These are phyloP conservation scores for Phalacrocorax pelagicus DNA, from an alignment of 2,113 vertebrate genomes.

Conservation along the genomic window DNA sequence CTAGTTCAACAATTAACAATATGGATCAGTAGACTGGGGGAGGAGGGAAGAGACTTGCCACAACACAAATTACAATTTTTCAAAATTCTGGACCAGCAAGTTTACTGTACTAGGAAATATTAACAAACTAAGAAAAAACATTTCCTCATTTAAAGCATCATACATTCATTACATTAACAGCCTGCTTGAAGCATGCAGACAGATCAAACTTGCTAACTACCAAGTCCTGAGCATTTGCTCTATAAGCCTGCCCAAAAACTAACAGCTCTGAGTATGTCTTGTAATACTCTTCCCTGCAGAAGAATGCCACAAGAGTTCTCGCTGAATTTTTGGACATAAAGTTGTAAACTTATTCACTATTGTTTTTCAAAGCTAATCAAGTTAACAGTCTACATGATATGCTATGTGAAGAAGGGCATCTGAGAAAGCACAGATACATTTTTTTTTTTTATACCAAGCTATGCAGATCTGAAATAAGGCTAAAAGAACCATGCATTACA, in stretches of 20 bases:
- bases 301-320: not conserved
- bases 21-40: not conserved
- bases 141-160: not conserved
- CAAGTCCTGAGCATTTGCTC: not conserved
- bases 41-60: not conserved
- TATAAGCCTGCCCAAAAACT: not conserved
- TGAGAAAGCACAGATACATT: not conserved
- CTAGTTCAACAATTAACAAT: not conserved
- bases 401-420: not conserved
- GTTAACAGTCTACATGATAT: not conserved
- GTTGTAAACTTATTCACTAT: not conserved
- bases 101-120: not conserved
- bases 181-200: not conserved
- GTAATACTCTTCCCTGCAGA: not conserved
- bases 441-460: not conserved
- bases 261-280: not conserved
- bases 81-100: not conserved
- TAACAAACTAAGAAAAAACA: not conserved
- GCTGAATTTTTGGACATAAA: not conserved
- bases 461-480: not conserved
- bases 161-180: not conserved
- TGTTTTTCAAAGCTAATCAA: not conserved
- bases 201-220: not conserved
- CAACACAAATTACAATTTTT: not conserved
- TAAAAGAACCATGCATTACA: accelerated